Evolutionary conservation across 2,113 vertebrate genomes (phyloP).

Genomic region (Lipophrys pholis): DNA sequence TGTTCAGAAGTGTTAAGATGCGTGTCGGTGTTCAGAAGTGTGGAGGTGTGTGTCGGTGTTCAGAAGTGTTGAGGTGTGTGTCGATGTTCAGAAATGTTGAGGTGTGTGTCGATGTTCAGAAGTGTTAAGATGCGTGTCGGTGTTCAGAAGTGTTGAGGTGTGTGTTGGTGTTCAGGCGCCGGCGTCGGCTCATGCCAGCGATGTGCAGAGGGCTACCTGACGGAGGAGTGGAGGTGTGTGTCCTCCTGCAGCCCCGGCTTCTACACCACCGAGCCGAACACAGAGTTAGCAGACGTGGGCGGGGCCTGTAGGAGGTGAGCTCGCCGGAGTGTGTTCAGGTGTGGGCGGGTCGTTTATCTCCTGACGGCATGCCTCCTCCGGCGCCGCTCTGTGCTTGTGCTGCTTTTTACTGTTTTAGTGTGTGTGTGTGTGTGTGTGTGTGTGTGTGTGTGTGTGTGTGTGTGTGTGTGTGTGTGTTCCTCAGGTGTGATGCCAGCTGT

Average conservation of each 20-base stretch:
- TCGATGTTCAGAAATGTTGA: too few relatives aligned
- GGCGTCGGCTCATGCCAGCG: constrained; percentile 88
- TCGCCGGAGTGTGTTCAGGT: constrained; percentile 72
- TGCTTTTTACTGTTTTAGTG: constrained; percentile 31
- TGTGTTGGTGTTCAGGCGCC: constrained; percentile 79
- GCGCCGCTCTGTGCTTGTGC: constrained; percentile 25
- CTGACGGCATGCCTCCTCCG: constrained; percentile 68
- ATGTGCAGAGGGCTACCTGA: constrained; percentile 89
- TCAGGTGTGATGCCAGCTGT: constrained; percentile 94
- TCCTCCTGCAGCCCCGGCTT: constrained; percentile 88
- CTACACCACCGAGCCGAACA: constrained; percentile 83
- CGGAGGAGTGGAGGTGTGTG: constrained; percentile 94
- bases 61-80: too few relatives aligned
- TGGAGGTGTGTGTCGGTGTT: too few relatives aligned
- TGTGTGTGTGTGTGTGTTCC: constrained; percentile 10
- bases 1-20: too few relatives aligned
- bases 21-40: too few relatives aligned
- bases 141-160: too few relatives aligned
- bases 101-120: not conserved
- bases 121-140: too few relatives aligned
- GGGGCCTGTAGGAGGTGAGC: constrained; percentile 90
- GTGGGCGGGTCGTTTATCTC: constrained; percentile 77
- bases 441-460: not conserved
- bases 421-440: constrained; percentile 13
- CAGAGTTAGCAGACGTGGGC: constrained; percentile 82